Evolutionary conservation across 2,113 vertebrate genomes (phyloP), one percentile per base, ranked within the genome.

Genomic region (Collichthys lucidus): DNA sequence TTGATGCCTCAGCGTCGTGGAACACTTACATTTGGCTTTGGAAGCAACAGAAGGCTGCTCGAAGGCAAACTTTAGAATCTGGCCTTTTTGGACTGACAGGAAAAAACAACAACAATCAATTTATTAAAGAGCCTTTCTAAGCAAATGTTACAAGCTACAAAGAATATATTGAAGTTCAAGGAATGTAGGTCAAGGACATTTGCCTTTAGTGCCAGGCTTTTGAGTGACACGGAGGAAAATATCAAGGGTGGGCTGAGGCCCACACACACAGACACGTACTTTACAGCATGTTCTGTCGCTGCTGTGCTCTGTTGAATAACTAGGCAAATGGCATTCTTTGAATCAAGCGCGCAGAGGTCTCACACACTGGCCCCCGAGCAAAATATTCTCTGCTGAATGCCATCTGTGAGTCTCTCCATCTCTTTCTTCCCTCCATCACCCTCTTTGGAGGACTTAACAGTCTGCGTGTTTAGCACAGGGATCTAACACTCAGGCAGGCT

Each of bases 171-270:
- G 35, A 22, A 42, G 16, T 22, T 17, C 1, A 12, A 26, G 57
- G 66, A 74, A 50, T 83, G 56, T 62, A 75, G 85, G 90, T 88
- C 87, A 89, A 88, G 83, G 80, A 84, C 61, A 86, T 82, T 63
- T 47, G 40, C 82, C 69, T 70, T 63, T 63, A 55, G 74, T 79
- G 49, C 35, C 40, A 55, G 62, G 60, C 75, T 79, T 11, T 75
- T 75, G 57, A 82, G 46, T 87, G 79, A 77, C 79, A 60, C 19
- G 5, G 24, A 78, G 31, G 75, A 26, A 89, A 86, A 89, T 85
- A 82, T 78, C 71, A 88, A 83, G 84, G 80, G 74, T 86, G 68
- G 46, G 44, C 63, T 67, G 56, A 84, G 79, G 77, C n/a, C n/a
- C 26, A 40, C 17, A 20, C 44, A n/a, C 19, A 29, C 29, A 61